Percentiles rank a stretch among this genome's conserved stretches.
Conservation (phyloP, 2,888 invertebrate genomes). For the Cephus pygmeus region DNA sequence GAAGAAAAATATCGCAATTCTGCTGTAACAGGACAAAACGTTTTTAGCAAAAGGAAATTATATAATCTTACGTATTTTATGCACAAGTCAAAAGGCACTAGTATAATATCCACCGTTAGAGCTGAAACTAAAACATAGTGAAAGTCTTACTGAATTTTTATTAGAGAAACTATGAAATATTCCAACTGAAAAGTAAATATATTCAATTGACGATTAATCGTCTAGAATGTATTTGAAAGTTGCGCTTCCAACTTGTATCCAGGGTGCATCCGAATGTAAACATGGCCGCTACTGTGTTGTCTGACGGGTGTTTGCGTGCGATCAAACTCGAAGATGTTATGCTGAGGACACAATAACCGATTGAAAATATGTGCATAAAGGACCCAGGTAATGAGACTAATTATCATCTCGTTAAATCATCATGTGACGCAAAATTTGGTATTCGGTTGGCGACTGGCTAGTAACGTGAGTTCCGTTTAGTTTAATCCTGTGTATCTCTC, state of each 20-base stretch:
- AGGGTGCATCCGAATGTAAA: slow-evolving; percentile 53
- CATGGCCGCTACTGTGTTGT: slow-evolving; percentile 62
- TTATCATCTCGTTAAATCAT: background rate
- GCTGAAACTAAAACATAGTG: background rate
- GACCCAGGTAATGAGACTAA: slow-evolving; percentile 48
- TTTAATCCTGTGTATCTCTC: slow-evolving; percentile 16
- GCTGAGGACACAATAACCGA: slow-evolving; percentile 40
- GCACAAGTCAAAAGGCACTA: background rate
- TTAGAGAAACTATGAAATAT: background rate
- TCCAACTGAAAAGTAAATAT: background rate
- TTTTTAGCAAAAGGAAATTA: no score
- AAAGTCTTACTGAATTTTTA: background rate
- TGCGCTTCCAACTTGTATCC: slow-evolving; percentile 1
- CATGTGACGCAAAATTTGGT: background rate
- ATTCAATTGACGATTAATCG: background rate
- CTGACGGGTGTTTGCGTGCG: slow-evolving; percentile 51
- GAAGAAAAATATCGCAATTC: no score
- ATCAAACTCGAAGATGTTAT: slow-evolving; percentile 37
- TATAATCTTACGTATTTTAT: background rate
- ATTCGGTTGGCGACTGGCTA: background rate
- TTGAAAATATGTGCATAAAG: slow-evolving; percentile 43
- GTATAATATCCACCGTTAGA: background rate
- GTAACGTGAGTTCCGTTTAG: background rate
- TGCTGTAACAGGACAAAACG: no score
- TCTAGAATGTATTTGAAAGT: background rate